Evolutionary conservation across 2,797 vertebrate species (phyloP), one percentile per base, ranked within the genome.

Genomic region (Brachyalestes nurse): DNA sequence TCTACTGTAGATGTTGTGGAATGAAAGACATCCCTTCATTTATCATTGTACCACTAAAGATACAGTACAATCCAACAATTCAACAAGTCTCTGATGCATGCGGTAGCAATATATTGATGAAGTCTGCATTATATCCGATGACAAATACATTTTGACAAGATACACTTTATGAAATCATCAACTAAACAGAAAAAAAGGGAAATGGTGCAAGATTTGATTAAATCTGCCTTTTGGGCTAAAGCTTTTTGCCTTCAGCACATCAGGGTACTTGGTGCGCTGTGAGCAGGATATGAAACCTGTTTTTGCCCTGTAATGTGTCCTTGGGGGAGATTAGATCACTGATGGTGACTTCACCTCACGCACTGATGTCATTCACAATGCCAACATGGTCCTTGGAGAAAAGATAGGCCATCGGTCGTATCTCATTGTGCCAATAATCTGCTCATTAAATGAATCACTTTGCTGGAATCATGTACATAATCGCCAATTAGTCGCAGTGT

Each of bases 361-460:
- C 81, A 74, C 86, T 91, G 91, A 93, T 92, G 86, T 91, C 90
- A 92, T 90, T 81, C 88, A 65, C 80, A 69, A 53, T 77, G 77
- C 78, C 82, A 81, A 61, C 83, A 25, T 38, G 67, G 81, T 82
- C 79, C 77, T 84, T 88, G 88, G 89, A 91, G 74, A 84, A 75
- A 78, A 86, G 82, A 80, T 85, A 85, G 85, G 87, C 84, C 87
- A 82, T 75, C n/a, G 61, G 86, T 89, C 83, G 82, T 91, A 88
- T 91, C 86, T 93, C 92, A 90, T 90, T 91, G 91, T 93, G 92
- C 92, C 91, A 92, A 93, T 92, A 93, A 94, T 92, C 89, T 90
- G 79, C 88, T 92, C 88, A 92, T 93, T 95, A 94, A 93, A 92
- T 89, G 79, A 94, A 92, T 89, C 89, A 88, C 91, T 92, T 86